Base-by-base conservation (phyloP, 2,888 invertebrate genomes). In the Oscheius sp. region DNA sequence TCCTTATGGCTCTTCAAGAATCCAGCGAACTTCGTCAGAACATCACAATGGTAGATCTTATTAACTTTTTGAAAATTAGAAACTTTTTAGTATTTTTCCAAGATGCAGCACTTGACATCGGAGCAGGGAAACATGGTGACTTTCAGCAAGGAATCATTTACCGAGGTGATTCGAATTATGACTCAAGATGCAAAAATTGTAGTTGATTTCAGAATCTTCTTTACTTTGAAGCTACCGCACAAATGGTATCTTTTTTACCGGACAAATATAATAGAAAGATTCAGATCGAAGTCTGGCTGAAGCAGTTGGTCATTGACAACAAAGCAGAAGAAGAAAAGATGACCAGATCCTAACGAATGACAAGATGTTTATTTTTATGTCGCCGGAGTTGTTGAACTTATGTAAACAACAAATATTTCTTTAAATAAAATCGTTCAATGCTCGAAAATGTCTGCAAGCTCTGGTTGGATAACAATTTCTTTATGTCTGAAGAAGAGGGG, bases 201-300 rank as follows among this genome's bases (percentile, higher is more conserved):
- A 2, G 5, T 25, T n/a, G n/a, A n/a, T 25, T 25, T 23, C 55
- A 55, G 55, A 55, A 55, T 55, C 25, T 55, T 2, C 55, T 55
- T 6, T 55, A 55, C 55, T 25, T 55, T 23, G 55, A 55, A 21
- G 55, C 55, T 6, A 55, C 55, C 25, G 55, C 25, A 23, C 55
- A 55, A 55, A 55, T 55, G 55, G 55, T 49, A 21, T 6, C 3
- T 13, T 25, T 18, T 16, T 5, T 21, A 49, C 55, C 6, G 18
- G 7, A 6, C 6, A 21, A 23, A 2, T 21, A 55, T 2, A 7
- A 13, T 55, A n/a, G n/a, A n/a, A n/a, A n/a, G n/a, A 5, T 55
- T 55, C 55, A 55, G 55, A 55, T 55, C 6, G 55, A 55, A 55
- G 16, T 16, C 18, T 55, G 55, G 55, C 23, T 55, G 23, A 55